These are phyloP conservation scores for Pelobates fuscus DNA, from an alignment of 2,113 vertebrate species.

Conservation along the genomic window DNA sequence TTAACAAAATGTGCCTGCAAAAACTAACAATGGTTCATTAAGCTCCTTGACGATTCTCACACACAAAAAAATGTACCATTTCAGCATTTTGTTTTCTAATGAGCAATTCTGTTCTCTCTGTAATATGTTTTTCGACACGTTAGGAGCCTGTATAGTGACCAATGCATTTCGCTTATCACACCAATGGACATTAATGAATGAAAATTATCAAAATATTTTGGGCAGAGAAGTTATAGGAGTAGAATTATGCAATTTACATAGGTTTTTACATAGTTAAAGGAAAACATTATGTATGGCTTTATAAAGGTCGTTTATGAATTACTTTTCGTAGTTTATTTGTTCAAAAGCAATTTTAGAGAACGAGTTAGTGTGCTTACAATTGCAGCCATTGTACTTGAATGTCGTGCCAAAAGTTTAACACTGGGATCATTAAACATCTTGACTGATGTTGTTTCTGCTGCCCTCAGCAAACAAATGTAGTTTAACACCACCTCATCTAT, in stretches of 20 bases:
- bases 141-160: not conserved
- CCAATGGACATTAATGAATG: constrained; percentile 78
- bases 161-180: not conserved
- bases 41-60: constrained; percentile 59
- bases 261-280: constrained; percentile 76
- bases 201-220: constrained; percentile 93
- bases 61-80: constrained; percentile 61
- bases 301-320: constrained; percentile 87
- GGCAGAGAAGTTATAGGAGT: constrained; percentile 71
- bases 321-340: constrained; percentile 79
- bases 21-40: constrained; percentile 71
- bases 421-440: constrained; percentile 77
- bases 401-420: constrained; percentile 85
- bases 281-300: constrained; percentile 93
- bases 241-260: constrained; percentile 72
- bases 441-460: constrained; percentile 80
- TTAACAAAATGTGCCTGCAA: constrained; percentile 66
- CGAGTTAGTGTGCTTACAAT: constrained; percentile 89
- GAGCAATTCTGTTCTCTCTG: constrained; percentile 72
- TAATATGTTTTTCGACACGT: constrained; percentile 71
- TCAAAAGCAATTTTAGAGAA: constrained; percentile 91
- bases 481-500: constrained; percentile 86
- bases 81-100: constrained; percentile 59
- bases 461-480: constrained; percentile 86
- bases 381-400: constrained; percentile 87